A percentile compares a stretch with the other conserved stretches of the same genome.
phyloP scores from a whole-genome alignment of 2,888 invertebrate species.

The Acrocera orbiculus region DNA sequence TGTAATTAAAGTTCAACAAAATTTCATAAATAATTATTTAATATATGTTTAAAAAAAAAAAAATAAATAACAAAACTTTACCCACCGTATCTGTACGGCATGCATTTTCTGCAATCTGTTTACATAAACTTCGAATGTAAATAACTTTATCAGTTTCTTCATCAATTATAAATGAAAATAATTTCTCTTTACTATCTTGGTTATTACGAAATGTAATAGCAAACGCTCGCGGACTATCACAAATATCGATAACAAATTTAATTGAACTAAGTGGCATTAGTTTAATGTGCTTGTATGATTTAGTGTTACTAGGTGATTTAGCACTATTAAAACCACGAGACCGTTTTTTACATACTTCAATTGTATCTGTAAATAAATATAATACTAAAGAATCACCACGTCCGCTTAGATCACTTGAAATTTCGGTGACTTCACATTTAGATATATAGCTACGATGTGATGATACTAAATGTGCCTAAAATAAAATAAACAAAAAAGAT shows the following conservation, averaged over 20 bases:
- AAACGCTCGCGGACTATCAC: slow-evolving; percentile 78
- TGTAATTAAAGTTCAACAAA: slow-evolving; percentile 10
- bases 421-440: slow-evolving; percentile 74
- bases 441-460: slow-evolving; percentile 81
- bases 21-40: background rate
- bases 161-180: slow-evolving; percentile 76
- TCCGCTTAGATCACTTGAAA: slow-evolving; percentile 67
- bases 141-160: slow-evolving; percentile 65
- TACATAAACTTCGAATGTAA: slow-evolving; percentile 67
- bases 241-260: slow-evolving; percentile 78
- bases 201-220: slow-evolving; percentile 76
- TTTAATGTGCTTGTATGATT: slow-evolving; percentile 81
- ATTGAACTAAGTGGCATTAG: slow-evolving; percentile 77
- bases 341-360: slow-evolving; percentile 79
- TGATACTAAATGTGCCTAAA: slow-evolving; percentile 74
- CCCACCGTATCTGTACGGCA: slow-evolving; percentile 85
- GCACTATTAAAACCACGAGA: slow-evolving; percentile 55
- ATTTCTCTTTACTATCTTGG: slow-evolving; percentile 68
- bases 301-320: slow-evolving; percentile 55
- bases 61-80: slow-evolving; percentile 7
- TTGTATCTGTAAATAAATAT: slow-evolving; percentile 85
- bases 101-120: slow-evolving; percentile 81
- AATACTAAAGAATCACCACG: slow-evolving; percentile 74
- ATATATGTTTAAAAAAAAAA: background rate
- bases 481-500: slow-evolving; percentile 10